These are phyloP conservation scores for Eristalis tenax DNA, from an alignment of 2,888 invertebrate species.

Conservation along the genomic window DNA sequence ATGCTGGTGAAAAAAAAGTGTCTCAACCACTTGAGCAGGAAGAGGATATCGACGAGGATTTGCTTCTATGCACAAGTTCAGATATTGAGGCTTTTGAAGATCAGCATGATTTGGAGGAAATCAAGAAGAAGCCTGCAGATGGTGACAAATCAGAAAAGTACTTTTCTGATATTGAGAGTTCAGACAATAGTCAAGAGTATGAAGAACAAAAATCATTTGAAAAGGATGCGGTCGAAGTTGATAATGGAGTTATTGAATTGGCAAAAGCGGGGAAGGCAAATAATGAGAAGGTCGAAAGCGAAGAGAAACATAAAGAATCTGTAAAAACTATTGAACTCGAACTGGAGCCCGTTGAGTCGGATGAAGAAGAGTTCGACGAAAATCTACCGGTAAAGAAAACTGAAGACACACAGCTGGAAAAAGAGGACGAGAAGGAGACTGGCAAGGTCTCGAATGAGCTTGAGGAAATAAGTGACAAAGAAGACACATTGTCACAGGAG, in stretches of 20 bases:
- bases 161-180: slow-evolving; percentile 65
- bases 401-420: background rate
- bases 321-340: slow-evolving; percentile 17
- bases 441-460: background rate
- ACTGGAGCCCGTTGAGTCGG: slow-evolving; percentile 61
- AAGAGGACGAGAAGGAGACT: background rate
- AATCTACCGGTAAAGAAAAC: background rate
- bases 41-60: slow-evolving; percentile 15
- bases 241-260: background rate
- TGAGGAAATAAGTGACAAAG: background rate
- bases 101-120: background rate
- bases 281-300: background rate
- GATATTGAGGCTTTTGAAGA: slow-evolving; percentile 20
- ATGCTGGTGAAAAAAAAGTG: background rate
- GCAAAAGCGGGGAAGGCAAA: background rate
- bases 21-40: background rate
- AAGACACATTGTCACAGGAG: background rate
- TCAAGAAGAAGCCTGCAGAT: background rate
- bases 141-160: slow-evolving; percentile 17
- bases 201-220: slow-evolving; percentile 3
- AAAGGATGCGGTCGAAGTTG: background rate
- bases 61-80: background rate
- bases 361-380: slow-evolving; percentile 58
- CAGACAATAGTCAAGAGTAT: slow-evolving; percentile 53
- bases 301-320: background rate